Percentiles rank a stretch among this genome's conserved stretches.
Evolutionary conservation across 2,797 vertebrate genomes (phyloP).

Genomic region (Orientallactaga sibirica): DNA sequence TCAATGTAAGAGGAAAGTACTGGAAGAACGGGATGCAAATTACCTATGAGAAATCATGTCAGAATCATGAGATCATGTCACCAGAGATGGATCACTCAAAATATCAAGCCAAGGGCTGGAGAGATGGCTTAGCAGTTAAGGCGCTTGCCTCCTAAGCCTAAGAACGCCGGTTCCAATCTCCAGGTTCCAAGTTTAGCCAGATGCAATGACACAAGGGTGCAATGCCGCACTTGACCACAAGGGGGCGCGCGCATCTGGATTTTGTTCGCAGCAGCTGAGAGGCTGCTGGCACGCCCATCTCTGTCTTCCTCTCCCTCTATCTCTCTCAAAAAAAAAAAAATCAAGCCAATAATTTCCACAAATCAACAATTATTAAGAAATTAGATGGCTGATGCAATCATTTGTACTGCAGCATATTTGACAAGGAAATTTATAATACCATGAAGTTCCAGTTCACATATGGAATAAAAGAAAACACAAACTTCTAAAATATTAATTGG

Average conservation of each 20-base stretch:
- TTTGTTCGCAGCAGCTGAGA: too few relatives aligned
- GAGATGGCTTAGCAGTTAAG: too few relatives aligned
- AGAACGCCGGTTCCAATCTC: too few relatives aligned
- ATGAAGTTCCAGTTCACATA: background rate
- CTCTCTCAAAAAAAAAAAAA: background rate
- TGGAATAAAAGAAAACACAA: background rate
- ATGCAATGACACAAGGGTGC: too few relatives aligned
- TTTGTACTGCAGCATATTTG: background rate
- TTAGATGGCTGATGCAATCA: slow-evolving; percentile 8
- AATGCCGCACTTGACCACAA: too few relatives aligned
- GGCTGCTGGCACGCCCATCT: too few relatives aligned
- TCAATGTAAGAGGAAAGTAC: slow-evolving; percentile 39
- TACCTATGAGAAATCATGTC: slow-evolving; percentile 56
- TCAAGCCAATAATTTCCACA: slow-evolving; percentile 36
- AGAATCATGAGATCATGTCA: slow-evolving; percentile 55
- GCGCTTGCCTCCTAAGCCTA: too few relatives aligned
- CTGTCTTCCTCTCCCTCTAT: too few relatives aligned
- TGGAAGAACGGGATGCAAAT: slow-evolving; percentile 41
- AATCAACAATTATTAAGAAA: slow-evolving; percentile 61
- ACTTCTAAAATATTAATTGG: slow-evolving; percentile 27
- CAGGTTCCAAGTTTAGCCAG: too few relatives aligned
- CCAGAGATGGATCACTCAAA: slow-evolving; percentile 47
- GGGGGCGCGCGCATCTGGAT: too few relatives aligned
- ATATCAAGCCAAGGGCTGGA: slow-evolving; percentile 26
- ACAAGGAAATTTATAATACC: background rate